Base-by-base conservation (phyloP, 2,888 invertebrate genomes). In the Steinernema scapterisci region DNA sequence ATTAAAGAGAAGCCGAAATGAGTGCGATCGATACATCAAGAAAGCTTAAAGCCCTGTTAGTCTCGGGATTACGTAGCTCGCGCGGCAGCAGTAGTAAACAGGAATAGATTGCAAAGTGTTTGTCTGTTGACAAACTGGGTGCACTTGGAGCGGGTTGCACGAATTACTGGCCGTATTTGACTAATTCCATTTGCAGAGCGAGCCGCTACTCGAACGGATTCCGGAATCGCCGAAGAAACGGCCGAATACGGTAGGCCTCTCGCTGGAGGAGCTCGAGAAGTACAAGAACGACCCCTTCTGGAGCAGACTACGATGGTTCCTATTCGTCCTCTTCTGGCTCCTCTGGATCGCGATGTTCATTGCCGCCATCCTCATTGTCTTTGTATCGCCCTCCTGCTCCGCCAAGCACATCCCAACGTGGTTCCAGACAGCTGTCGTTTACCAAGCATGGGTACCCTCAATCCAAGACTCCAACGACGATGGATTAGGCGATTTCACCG, bases 391-490 rank as follows among this genome's bases (percentile, higher is more conserved):
- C 13, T 79, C 80, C 13, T 86, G 86, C 75, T 76, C 77, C 31
- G 70, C 72, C 11, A 25, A 72, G 44, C 73, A 75, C 25, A 78
- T 78, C n/a, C 82, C 82, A 3, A 80, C 81, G 43, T 86, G 86
- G 86, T 86, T 85, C 84, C 82, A 83, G 74, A 80, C 81, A 5
- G 75, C 83, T 5, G 78, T 86, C 16, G 81, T 85, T 44, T 86
- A 86, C 75, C 82, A 84, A 89, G 92, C 94, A 74, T 94, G 94
- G 88, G 93, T 94, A 0, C 90, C 93, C 74, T 93, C 94, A 0
- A 95, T 94, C 88, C 92, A 92, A 87, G 95, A 96, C 88, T 92
- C 92, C 16, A 90, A 94, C 88, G 92, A 92, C 0, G 93, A 94
- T 88, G 95, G 95, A 21, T 90, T 92, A 23, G 95, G 95, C 0